Base-by-base conservation (phyloP, 1,140 invertebrate genomes). In the Sipha flava region DNA sequence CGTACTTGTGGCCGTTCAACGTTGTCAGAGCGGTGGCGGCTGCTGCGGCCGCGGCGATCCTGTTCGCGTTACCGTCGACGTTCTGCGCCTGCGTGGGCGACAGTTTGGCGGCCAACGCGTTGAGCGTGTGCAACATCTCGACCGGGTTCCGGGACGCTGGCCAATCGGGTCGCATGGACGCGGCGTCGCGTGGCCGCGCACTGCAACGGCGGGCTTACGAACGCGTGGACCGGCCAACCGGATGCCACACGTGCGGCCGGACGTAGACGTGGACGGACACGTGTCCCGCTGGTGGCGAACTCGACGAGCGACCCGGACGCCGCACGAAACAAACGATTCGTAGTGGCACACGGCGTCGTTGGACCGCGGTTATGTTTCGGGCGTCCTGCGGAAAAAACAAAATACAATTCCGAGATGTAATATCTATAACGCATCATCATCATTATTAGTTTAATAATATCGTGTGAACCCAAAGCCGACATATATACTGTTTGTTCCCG, bases 101-200 rank as follows among this genome's bases (percentile, higher is more conserved):
- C 23, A 77, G 23, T 77, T 77, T 77, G 34, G 73, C 52, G n/a
- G 73, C 73, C 52, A 77, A 59, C 73, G 73, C 73, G 73, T 57
- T 77, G 3, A 77, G 34, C 37, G 73, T 77, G 37, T 77, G 73
- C n/a, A 77, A 59, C 73, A 77, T 77, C 14, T 59, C 73, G 52
- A 77, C 52, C 21, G 73, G 34, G 73, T 77, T 77, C 34, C 34
- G 49, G 23, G 66, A 59, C 37, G 52, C 73, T 57, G 73, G 73
- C 73, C 73, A 77, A 57, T 77, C 73, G n/a, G 73, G 73, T 54
- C 73, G 52, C 73, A 77, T 77, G 52, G 12, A 52, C 47, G 7
- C 34, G 52, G 40, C 49, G 47, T 29, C 18, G 1, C 47, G 47
- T 4, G 12, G 10, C 5, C 18, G 34, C n/a, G n/a, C n/a, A n/a